A percentile compares a stretch with the other conserved stretches of the same genome.
phyloP scores from a whole-genome alignment of 2,888 invertebrate genomes.

The Bombylius major region DNA sequence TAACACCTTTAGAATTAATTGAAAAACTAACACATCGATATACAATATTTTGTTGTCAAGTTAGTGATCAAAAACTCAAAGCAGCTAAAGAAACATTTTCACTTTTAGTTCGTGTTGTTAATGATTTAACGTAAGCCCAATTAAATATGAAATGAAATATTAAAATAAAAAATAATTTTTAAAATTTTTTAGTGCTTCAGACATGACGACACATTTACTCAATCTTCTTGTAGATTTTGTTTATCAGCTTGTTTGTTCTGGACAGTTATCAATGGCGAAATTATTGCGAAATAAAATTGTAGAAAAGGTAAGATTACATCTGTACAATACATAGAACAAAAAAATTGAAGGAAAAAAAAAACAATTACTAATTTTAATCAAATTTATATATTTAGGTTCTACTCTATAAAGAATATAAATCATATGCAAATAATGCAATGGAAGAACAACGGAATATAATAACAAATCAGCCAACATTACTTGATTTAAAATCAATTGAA shows the following conservation, averaged over 20 bases:
- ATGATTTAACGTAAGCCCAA: constrained; percentile 80
- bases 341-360: not conserved
- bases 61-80: constrained; percentile 55
- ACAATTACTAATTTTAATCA: not conserved
- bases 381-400: constrained; percentile 20
- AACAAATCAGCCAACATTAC: constrained; percentile 50
- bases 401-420: constrained; percentile 29
- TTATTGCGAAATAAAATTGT: constrained; percentile 79
- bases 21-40: constrained; percentile 63
- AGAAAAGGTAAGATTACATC: constrained; percentile 54
- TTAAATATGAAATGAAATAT: not conserved
- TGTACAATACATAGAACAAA: not conserved
- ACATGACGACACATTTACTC: constrained; percentile 68
- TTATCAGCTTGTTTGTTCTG: constrained; percentile 81
- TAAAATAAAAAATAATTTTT: not conserved
- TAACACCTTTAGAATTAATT: constrained; percentile 74
- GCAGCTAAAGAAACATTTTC: constrained; percentile 81
- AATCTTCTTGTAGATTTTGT: constrained; percentile 84
- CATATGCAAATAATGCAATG: constrained; percentile 34
- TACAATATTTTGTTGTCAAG: constrained; percentile 53
- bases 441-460: constrained; percentile 43
- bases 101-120: constrained; percentile 84
- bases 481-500: constrained; percentile 89
- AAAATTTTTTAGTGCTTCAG: constrained; percentile 52
- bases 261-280: constrained; percentile 84